Conservation (phyloP, 2,888 invertebrate genomes). For the Plusia festucae region DNA sequence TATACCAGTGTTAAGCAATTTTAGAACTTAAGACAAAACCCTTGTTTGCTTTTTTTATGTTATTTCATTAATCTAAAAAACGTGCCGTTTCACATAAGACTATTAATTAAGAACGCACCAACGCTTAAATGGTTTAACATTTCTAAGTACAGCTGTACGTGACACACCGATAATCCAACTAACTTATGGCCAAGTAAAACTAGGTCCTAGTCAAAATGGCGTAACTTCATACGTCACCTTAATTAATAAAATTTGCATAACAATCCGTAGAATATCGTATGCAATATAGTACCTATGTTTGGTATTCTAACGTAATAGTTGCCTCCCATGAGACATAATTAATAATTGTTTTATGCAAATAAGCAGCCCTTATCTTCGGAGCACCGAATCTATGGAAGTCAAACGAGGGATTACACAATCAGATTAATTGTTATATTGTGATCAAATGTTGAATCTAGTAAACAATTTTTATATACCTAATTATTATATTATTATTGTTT, state of each 20-base stretch:
- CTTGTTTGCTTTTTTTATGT: no score
- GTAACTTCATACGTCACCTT: constrained; percentile 41
- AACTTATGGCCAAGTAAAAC: constrained; percentile 25
- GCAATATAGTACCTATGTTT: constrained; percentile 56
- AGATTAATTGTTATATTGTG: constrained; percentile 54
- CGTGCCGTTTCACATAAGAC: no score
- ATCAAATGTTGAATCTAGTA: constrained; percentile 22
- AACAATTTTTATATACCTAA: constrained; percentile 26
- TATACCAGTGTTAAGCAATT: no score
- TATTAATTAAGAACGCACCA: no score
- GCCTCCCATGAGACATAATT: constrained; percentile 71
- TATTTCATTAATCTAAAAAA: no score
- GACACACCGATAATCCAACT: not conserved
- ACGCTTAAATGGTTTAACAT: not conserved
- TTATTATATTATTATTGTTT: no score
- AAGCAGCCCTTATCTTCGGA: constrained; percentile 61
- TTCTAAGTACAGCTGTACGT: not conserved
- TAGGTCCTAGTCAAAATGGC: constrained; percentile 29
- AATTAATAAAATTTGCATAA: constrained; percentile 57
- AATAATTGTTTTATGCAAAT: constrained; percentile 82
- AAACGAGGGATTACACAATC: constrained; percentile 52
- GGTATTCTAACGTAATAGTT: constrained; percentile 62
- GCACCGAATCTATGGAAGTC: constrained; percentile 53
- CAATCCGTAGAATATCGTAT: constrained; percentile 34
- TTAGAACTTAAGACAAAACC: no score